Percentiles rank a stretch among this genome's conserved stretches.
These are phyloP conservation scores for Patella pellucida DNA, from an alignment of 2,888 invertebrate genomes.

Conservation along the genomic window DNA sequence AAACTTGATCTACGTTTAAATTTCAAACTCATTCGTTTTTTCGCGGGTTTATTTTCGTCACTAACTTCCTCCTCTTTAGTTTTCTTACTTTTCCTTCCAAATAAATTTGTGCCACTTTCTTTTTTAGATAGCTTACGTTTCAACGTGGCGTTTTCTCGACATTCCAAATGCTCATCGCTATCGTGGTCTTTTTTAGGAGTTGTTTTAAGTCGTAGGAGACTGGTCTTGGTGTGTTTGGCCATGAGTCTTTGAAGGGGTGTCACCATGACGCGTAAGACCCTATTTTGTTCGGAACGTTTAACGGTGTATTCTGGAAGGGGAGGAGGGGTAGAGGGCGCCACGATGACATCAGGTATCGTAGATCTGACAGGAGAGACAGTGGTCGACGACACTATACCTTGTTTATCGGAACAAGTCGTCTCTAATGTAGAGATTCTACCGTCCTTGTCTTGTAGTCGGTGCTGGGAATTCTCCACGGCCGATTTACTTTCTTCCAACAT, in stretches of 20 bases:
- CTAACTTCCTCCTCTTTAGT: constrained; percentile 13
- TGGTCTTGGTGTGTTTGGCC: constrained; percentile 56
- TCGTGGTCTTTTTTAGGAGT: constrained; percentile 42
- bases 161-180: background rate
- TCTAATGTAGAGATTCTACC: constrained; percentile 41
- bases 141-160: background rate
- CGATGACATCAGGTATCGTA: background rate
- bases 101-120: constrained; percentile 23
- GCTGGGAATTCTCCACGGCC: constrained; percentile 56
- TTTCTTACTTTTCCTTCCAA: background rate
- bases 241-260: constrained; percentile 45
- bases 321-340: background rate
- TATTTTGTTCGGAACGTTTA: constrained; percentile 28
- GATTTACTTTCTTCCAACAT: constrained; percentile 53
- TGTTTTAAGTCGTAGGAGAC: constrained; percentile 52
- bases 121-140: constrained; percentile 25
- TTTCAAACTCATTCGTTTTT: constrained; percentile 17
- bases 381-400: constrained; percentile 42
- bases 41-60: constrained; percentile 17
- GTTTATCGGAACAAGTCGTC: constrained; percentile 41
- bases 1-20: constrained; percentile 11
- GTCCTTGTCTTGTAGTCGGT: constrained; percentile 46
- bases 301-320: constrained; percentile 25
- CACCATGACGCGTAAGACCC: constrained; percentile 49
- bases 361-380: background rate